phyloP scores from a whole-genome alignment of 2,797 vertebrate genomes.

The Peromyscus eremicus region DNA sequence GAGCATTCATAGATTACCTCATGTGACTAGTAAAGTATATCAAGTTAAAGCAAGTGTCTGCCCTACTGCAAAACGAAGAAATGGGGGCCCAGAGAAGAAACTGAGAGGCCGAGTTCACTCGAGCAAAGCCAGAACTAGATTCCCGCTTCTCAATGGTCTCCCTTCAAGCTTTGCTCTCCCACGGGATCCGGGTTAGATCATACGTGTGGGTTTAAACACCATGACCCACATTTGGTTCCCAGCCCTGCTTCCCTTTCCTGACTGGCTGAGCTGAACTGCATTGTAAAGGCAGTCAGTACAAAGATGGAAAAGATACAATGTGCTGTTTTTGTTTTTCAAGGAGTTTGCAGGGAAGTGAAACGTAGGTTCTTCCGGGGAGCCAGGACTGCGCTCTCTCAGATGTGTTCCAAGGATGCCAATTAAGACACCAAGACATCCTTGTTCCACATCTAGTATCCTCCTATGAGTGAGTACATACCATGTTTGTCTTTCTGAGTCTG shows the following conservation, averaged over 20 bases:
- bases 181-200: not conserved
- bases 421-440: not conserved
- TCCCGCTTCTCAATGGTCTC: not conserved
- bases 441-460: too few species aligned
- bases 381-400: not conserved
- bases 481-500: too few species aligned
- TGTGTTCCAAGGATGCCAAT: not conserved
- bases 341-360: not conserved
- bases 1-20: constrained; percentile 15
- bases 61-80: constrained; percentile 11
- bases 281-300: not conserved
- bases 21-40: not conserved
- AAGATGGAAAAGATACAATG: not conserved
- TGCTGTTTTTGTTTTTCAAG: not conserved
- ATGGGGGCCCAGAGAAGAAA: not conserved
- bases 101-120: not conserved
- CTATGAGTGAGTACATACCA: too few species aligned
- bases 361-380: not conserved
- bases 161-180: not conserved
- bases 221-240: not conserved
- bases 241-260: constrained; percentile 8
- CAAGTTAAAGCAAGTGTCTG: not conserved
- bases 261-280: not conserved
- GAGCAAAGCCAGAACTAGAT: not conserved
- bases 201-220: not conserved